Evolutionary conservation across 35 echinoderm and acorn worm genomes (phyloP), one percentile per base, ranked within the genome.

Genomic region (Heliocidaris tuberculata): DNA sequence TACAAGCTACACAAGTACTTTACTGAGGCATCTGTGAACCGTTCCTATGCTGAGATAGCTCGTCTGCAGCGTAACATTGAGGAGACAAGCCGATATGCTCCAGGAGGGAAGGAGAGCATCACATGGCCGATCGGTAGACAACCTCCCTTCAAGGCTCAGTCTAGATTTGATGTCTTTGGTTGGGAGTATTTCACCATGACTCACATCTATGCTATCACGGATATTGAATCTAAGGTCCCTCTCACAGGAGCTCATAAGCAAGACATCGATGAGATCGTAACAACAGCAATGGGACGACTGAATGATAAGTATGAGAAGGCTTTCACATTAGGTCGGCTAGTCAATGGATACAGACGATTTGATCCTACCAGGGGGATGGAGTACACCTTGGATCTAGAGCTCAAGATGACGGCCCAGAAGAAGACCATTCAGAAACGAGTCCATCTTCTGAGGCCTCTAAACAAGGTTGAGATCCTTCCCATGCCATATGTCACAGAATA

Each of bases 111-210:
- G 47, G 86, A 52, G 19, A 96, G 95, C 24, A 31, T 97, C 21
- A 97, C 96, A 19, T 99, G 98, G 98, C 98, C 98, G 17, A 97
- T 95, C 6, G 98, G 98, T 47, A 93, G 86, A 35, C 95, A 95
- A 30, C 92, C 94, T 11, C 96, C 98, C 21, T 99, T 95, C 49
- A 99, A 99, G 27, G 61, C 96, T 13, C 95, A 96, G 13, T 94
- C 96, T 54, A 59, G 97, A 7, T 99, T 97, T 91, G 98, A 99
- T 48, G 94, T 99, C 9, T 96, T 99, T 90, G 96, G 90, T 12
- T 99, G 98, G 98, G 96, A 99, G 61, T 99, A 99, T 90, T 99
- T 99, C 93, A 97, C 97, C 48, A 97, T 96, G 97, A 99, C 98
- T 1, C 98, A 99, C 70, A 85, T 99, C 27, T 99, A 94, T 93